Conservation (phyloP, 2,113 vertebrate species). For the Canis aureus region DNA sequence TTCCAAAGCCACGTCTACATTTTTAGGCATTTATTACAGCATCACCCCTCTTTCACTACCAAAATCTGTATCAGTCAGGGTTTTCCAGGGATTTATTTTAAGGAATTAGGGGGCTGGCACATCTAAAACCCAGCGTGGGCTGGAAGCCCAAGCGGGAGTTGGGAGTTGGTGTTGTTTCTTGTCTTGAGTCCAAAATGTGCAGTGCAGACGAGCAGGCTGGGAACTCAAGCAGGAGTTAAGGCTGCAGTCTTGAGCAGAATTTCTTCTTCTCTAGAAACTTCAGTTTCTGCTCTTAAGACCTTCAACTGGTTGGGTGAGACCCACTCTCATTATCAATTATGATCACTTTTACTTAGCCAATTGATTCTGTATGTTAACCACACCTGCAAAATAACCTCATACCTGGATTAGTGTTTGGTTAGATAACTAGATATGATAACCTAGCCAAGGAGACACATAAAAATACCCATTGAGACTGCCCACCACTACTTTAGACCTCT, state of each 20-base stretch:
- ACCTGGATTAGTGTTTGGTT: background rate
- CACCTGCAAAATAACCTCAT: background rate
- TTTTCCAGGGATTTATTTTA: constrained; percentile 26
- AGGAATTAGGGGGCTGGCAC: background rate
- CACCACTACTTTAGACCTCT: background rate
- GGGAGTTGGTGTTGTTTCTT: background rate
- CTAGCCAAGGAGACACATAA: background rate
- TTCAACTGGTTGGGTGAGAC: background rate
- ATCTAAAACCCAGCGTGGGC: background rate
- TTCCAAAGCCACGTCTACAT: background rate
- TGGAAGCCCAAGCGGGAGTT: background rate
- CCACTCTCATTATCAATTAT: background rate
- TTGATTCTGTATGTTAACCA: background rate
- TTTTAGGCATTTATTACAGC: background rate
- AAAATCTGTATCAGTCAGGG: background rate
- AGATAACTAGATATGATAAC: background rate
- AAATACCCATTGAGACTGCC: background rate
- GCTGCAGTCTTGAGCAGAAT: background rate
- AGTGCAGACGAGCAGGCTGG: background rate
- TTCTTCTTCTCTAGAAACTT: background rate
- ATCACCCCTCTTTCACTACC: background rate
- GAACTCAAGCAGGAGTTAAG: background rate
- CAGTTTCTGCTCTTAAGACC: background rate
- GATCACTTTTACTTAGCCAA: background rate
- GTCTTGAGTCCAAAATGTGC: background rate